Conservation (phyloP, 2,797 vertebrate species). For the Trachurus trachurus region DNA sequence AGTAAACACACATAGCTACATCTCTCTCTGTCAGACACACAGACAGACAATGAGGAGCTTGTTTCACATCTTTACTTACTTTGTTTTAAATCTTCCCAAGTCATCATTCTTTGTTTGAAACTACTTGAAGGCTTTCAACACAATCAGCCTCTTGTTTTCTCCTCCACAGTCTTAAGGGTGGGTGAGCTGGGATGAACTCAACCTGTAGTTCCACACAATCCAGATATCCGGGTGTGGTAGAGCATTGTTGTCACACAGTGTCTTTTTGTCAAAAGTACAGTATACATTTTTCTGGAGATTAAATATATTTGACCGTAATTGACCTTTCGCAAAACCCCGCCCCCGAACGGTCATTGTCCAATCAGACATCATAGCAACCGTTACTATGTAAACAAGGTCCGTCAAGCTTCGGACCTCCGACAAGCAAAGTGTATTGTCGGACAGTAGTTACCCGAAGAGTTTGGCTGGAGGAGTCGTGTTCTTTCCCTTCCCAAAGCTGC, state of each 20-base stretch:
- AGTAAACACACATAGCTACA: slow-evolving; percentile 37
- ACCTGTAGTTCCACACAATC: slow-evolving; percentile 3
- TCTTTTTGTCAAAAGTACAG: neutral
- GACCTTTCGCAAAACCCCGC: no score
- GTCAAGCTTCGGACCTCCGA: no score
- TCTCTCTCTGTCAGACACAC: slow-evolving; percentile 25
- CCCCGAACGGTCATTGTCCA: no score
- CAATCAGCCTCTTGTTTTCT: slow-evolving; percentile 41
- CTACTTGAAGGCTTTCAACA: slow-evolving; percentile 43
- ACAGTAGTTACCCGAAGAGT: no score
- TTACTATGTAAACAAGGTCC: no score
- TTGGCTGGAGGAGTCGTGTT: no score
- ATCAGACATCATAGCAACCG: no score
- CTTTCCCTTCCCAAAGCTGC: no score
- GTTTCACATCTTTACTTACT: neutral
- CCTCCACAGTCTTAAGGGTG: slow-evolving; percentile 4
- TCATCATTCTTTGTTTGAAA: slow-evolving; percentile 54
- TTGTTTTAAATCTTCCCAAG: slow-evolving; percentile 40
- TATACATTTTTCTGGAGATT: no score
- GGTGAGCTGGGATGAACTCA: slow-evolving; percentile 21
- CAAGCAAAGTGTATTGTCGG: no score
- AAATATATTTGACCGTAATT: no score
- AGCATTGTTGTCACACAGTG: neutral
- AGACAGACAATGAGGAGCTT: slow-evolving; percentile 15
- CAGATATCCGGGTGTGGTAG: neutral